phyloP scores from a whole-genome alignment of 2,113 vertebrate species.

The Micromys minutus region DNA sequence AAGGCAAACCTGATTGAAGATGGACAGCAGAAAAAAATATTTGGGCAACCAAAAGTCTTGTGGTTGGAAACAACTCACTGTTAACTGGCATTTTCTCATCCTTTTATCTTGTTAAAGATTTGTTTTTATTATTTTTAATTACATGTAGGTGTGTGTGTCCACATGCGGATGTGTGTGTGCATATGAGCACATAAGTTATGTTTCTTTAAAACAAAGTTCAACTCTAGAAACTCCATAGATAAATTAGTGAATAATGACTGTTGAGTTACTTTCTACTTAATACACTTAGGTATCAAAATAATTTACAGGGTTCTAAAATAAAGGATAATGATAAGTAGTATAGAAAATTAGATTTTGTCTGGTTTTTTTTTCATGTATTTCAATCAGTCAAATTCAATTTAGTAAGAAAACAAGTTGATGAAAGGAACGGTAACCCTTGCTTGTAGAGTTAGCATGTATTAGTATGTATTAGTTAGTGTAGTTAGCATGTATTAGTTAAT shows the following conservation, averaged over 20 bases:
- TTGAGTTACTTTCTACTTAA: conserved; percentile 22
- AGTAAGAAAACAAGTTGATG: not conserved
- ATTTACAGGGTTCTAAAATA: conserved; percentile 49
- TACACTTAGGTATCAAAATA: not conserved
- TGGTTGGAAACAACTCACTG: not conserved
- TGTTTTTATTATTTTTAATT: not conserved
- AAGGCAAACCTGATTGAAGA: not conserved
- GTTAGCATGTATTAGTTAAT: not conserved
- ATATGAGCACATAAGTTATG: not conserved
- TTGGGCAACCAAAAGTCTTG: not conserved
- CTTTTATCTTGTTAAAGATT: not conserved
- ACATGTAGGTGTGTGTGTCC: not conserved
- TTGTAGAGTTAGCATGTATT: not conserved
- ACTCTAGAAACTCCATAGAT: conserved; percentile 12
- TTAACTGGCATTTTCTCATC: not conserved
- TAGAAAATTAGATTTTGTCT: conserved; percentile 36
- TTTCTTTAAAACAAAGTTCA: conserved; percentile 30
- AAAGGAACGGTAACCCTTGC: not conserved
- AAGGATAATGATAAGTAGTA: conserved; percentile 35
- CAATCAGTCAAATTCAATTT: conserved; percentile 18
- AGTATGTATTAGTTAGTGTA: no score
- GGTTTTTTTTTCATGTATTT: conserved; percentile 24
- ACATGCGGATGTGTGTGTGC: not conserved
- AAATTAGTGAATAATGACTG: not conserved
- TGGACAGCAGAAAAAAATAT: conserved; percentile 23